Base-by-base conservation (phyloP, 2,888 invertebrate species). In the Dyspetes luteomarginatus region DNA sequence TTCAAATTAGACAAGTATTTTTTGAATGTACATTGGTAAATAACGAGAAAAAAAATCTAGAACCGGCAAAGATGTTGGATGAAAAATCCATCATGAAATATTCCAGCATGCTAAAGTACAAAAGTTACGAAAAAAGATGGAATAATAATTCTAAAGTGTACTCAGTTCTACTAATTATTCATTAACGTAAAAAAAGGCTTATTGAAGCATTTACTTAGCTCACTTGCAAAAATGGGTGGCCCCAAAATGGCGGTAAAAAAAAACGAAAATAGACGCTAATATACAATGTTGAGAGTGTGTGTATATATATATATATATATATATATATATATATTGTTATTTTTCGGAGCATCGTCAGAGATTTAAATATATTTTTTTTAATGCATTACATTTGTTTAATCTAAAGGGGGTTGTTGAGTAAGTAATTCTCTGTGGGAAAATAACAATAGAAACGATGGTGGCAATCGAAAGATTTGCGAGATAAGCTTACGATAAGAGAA, bases 251-350 rank as follows among this genome's bases (percentile, higher is more conserved):
- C 9, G 36, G 9, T 12, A 36, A 36, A 36, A 7, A 1, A 36
- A 36, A 36, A 36, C 36, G 5, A 48, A 48, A 48, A 15, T 48
- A 17, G 48, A 48, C 5, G 48, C 17, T 15, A 36, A 36, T 36
- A 36, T 36, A 36, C 48, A 48, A 17, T 4, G 17, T 48, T 48
- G 17, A 48, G 17, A 4, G 17, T 2, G 36, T 36, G 0, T 36
- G 36, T 2, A 5, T 15, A 17, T 67, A 67, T 52, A 52, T 43
- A 28, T 26, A 65, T 64, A 48, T 52, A n/a, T 36, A 12, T 2
- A 5, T 15, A 17, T 67, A 67, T 52, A 52, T 43, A 28, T 26
- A 65, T 64, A 48, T 52, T 30, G 55, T 64, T 64, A 26, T 24
- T 48, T 48, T 48, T 48, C 17, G 48, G 17, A 5, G 48, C n/a